Percentiles rank a stretch among this genome's conserved stretches.
Evolutionary conservation across 2,888 invertebrate species (phyloP).

Genomic region (Aelia acuminata): DNA sequence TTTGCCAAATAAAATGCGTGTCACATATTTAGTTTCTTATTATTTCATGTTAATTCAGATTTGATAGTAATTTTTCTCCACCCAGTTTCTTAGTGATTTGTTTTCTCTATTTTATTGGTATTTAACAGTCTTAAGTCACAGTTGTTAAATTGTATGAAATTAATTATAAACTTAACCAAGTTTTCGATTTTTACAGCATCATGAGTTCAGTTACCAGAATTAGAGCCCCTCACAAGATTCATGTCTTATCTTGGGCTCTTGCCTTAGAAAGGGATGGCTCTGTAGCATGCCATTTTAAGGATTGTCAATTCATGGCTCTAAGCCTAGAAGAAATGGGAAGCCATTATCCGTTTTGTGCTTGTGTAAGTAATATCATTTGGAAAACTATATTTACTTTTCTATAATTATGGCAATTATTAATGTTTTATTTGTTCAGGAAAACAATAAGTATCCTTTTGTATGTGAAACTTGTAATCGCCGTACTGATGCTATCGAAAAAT

Average conservation of each 20-base stretch:
- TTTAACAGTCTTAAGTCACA: background rate
- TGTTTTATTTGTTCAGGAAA: background rate
- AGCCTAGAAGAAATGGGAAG: slow-evolving; percentile 66
- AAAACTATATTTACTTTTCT: background rate
- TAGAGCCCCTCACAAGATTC: slow-evolving; percentile 47
- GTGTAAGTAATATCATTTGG: slow-evolving; percentile 44
- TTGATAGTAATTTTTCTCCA: background rate
- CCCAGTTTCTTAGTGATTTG: background rate
- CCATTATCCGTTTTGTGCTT: slow-evolving; percentile 62
- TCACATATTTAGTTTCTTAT: background rate
- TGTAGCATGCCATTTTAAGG: slow-evolving; percentile 66
- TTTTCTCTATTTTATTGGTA: background rate
- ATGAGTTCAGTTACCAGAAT: slow-evolving; percentile 19
- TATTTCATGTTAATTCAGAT: background rate
- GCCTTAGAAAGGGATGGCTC: slow-evolving; percentile 66
- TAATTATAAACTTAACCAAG: background rate
- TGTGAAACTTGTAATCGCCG: slow-evolving; percentile 30
- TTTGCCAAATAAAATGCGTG: background rate
- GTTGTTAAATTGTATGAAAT: background rate
- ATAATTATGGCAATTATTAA: background rate
- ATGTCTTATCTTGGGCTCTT: slow-evolving; percentile 66
- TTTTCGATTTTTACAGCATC: background rate
- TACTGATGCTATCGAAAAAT: slow-evolving; percentile 48
- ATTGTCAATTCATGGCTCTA: slow-evolving; percentile 67
- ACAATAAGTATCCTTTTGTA: slow-evolving; percentile 30